Percentiles rank a stretch among this genome's conserved stretches.
Conservation (phyloP, 64 coral and sea anemone species). For the Platygyra sinensis region DNA sequence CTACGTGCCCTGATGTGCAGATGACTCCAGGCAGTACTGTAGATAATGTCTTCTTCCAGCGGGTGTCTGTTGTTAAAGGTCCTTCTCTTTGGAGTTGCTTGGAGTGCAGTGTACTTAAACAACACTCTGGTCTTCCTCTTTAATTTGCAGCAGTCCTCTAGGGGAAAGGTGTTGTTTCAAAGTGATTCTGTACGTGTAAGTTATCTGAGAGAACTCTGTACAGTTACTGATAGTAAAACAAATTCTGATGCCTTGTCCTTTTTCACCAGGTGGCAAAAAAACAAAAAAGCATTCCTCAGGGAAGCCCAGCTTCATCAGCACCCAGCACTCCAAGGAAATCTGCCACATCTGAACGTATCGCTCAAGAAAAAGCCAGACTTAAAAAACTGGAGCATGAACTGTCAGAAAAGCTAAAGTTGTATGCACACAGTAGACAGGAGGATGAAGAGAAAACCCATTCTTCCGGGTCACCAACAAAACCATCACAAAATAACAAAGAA, state of each 20-base stretch:
- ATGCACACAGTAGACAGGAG: slow-evolving; percentile 30
- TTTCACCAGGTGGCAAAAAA: slow-evolving; percentile 45
- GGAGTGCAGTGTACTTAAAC: too few relatives aligned
- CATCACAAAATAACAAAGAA: not conserved
- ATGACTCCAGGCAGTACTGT: too few relatives aligned
- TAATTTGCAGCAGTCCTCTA: too few relatives aligned
- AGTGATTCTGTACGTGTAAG: too few relatives aligned
- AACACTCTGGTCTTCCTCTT: too few relatives aligned
- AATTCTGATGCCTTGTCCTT: not conserved
- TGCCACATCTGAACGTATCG: slow-evolving; percentile 68
- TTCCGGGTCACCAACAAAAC: not conserved
- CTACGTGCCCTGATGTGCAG: too few relatives aligned
- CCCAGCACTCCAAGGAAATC: slow-evolving; percentile 60
- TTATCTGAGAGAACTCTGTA: too few relatives aligned
- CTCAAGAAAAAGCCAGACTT: slow-evolving; percentile 83
- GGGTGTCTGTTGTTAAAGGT: too few relatives aligned
- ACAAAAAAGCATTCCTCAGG: slow-evolving; percentile 15
- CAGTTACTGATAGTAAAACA: not conserved
- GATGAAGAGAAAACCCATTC: not conserved
- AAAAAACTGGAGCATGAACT: slow-evolving; percentile 85
- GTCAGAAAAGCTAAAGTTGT: slow-evolving; percentile 60
- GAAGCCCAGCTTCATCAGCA: slow-evolving; percentile 32
- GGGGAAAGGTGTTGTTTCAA: too few relatives aligned
- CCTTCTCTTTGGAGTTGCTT: too few relatives aligned
- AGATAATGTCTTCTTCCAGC: too few relatives aligned